phyloP scores from a whole-genome alignment of 2,113 vertebrate species.

The Lethenteron camtschaticum region DNA sequence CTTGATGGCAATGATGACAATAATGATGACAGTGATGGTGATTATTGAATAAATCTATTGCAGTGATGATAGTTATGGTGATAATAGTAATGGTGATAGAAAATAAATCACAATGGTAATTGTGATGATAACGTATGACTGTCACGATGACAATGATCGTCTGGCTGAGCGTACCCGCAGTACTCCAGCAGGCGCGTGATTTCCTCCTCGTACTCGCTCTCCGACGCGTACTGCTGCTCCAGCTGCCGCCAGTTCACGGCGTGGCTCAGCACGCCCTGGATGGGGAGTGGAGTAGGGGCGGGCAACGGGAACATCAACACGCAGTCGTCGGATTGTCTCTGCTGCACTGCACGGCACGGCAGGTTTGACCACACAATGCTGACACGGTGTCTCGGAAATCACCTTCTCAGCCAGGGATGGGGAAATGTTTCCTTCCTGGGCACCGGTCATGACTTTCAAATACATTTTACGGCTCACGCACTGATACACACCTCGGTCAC shows the following conservation, averaged over 20 bases:
- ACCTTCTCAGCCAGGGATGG: no score
- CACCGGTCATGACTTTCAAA: no score
- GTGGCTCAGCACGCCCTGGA: conserved; percentile 71
- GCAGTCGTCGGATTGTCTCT: no score
- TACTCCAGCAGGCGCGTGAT: conserved; percentile 78
- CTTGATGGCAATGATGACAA: conserved; percentile 7
- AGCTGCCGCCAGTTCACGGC: conserved; percentile 86
- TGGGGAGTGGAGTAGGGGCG: no score
- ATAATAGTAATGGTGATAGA: background rate
- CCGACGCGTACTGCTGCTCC: conserved; percentile 69
- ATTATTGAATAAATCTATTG: background rate
- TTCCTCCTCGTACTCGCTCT: conserved; percentile 79
- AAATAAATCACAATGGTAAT: background rate
- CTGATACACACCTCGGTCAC: no score
- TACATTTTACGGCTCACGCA: no score
- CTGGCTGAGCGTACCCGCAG: conserved; percentile 48
- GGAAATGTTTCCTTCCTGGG: no score
- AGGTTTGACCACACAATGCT: no score
- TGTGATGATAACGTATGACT: background rate
- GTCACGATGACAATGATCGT: background rate
- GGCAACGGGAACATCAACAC: background rate
- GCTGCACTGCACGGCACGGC: no score
- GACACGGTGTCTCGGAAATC: no score
- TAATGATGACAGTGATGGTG: conserved; percentile 6
- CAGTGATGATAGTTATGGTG: background rate